Evolutionary conservation across 2,888 invertebrate species (phyloP).

Genomic region (Drosophila macrothrix): DNA sequence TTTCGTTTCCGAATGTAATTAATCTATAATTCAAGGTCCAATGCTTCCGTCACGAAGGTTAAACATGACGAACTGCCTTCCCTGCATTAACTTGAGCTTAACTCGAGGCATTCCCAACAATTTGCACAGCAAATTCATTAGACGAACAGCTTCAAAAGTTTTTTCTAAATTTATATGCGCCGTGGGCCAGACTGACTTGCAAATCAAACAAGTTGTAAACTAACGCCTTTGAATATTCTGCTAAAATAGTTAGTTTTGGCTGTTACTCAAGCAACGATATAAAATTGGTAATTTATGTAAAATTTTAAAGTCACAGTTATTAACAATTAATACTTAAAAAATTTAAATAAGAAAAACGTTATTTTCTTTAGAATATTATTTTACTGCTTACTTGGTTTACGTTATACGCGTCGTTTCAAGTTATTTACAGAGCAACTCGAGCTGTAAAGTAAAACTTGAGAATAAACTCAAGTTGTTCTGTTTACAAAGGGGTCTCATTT

Average conservation of each 20-base stretch:
- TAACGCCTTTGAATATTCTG: constrained; percentile 1
- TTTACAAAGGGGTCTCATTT: background rate
- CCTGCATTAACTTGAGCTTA: constrained; percentile 21
- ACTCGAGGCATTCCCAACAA: constrained; percentile 22
- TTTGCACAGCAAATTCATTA: constrained; percentile 7
- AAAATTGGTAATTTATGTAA: background rate
- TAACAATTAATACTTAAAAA: background rate
- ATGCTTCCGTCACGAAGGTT: constrained; percentile 70
- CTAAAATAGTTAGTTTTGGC: background rate
- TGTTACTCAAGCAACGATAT: background rate
- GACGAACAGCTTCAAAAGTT: constrained; percentile 29
- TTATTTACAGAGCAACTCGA: background rate
- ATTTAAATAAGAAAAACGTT: accelerated
- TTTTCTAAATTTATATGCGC: constrained; percentile 2
- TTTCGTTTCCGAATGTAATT: constrained; percentile 70
- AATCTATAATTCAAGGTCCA: constrained; percentile 78
- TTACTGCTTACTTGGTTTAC: background rate
- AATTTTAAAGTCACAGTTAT: background rate
- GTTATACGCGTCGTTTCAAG: background rate
- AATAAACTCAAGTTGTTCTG: background rate
- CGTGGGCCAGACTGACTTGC: background rate
- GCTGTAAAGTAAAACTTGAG: background rate
- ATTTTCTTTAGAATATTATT: background rate
- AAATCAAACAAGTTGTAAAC: constrained; percentile 27
- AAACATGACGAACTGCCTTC: constrained; percentile 55